Conservation (phyloP, 2,888 invertebrate species). For the Beris chalybata region DNA sequence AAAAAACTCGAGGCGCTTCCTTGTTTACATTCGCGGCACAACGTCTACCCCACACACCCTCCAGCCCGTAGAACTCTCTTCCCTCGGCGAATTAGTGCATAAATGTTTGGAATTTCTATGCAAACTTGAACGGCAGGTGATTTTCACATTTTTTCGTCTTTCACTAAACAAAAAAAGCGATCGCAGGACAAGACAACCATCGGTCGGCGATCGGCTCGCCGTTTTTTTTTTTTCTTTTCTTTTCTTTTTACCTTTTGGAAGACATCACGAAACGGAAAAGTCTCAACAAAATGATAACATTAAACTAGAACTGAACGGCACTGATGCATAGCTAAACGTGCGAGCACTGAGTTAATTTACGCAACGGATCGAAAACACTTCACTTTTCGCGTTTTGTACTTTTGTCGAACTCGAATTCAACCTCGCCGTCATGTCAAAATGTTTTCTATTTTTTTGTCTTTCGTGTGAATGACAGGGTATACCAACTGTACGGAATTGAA, state of each 20-base stretch:
- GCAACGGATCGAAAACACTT: background rate
- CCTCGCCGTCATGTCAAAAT: slow-evolving; percentile 31
- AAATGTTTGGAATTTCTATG: background rate
- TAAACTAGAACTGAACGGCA: slow-evolving; percentile 16
- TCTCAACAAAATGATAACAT: slow-evolving; percentile 21
- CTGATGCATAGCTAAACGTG: slow-evolving; percentile 7
- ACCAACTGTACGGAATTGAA: too few relatives aligned
- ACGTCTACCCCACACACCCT: background rate
- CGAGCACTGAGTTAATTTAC: background rate
- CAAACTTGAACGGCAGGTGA: background rate
- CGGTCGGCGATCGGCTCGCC: background rate
- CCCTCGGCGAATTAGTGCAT: background rate
- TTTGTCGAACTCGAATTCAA: slow-evolving; percentile 13
- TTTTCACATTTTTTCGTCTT: background rate
- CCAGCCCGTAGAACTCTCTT: background rate
- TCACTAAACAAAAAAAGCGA: too few relatives aligned
- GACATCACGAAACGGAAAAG: slow-evolving; percentile 31
- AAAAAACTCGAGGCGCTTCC: slow-evolving; percentile 12
- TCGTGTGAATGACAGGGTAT: background rate
- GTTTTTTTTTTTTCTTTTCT: too few relatives aligned
- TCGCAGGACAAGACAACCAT: too few relatives aligned
- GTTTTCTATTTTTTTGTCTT: slow-evolving; percentile 23
- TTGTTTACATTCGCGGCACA: slow-evolving; percentile 21
- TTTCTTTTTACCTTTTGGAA: slow-evolving; percentile 32
- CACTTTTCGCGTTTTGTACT: slow-evolving; percentile 24